Evolutionary conservation across 2,797 vertebrate species (phyloP).

Genomic region (Argyrosomus regius): DNA sequence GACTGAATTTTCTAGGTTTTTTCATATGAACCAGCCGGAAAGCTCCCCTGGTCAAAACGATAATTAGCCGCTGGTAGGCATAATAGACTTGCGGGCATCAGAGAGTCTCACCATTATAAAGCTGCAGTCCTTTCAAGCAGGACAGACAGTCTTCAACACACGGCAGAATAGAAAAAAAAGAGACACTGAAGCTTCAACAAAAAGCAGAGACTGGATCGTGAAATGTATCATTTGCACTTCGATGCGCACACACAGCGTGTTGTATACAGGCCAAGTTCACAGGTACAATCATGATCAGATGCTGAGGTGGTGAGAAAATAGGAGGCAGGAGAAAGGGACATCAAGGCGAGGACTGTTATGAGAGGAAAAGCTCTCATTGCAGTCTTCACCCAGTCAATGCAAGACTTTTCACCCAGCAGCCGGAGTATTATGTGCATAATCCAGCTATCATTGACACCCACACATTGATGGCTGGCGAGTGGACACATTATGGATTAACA

Average conservation of each 20-base stretch:
- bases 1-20: conserved; percentile 8
- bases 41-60: conserved; percentile 26
- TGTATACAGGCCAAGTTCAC: conserved; percentile 24
- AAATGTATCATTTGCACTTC: conserved; percentile 32
- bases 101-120: conserved; percentile 31
- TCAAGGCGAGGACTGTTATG: neutral
- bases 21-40: conserved; percentile 7
- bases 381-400: conserved; percentile 49
- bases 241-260: neutral
- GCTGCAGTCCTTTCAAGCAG: conserved; percentile 43
- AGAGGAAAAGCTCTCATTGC: conserved; percentile 47
- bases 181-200: conserved; percentile 30
- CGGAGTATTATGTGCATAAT: conserved; percentile 71
- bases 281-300: conserved; percentile 31
- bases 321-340: conserved; percentile 1
- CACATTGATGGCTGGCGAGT: conserved; percentile 57
- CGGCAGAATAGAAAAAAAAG: neutral
- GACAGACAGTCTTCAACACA: conserved; percentile 35
- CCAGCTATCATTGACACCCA: conserved; percentile 73
- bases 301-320: conserved; percentile 12
- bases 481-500: conserved; percentile 66
- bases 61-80: conserved; percentile 46
- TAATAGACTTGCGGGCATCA: conserved; percentile 38
- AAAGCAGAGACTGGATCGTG: conserved; percentile 8
- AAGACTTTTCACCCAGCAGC: conserved; percentile 48